These are phyloP conservation scores for Drosophila pallidifrons DNA, from an alignment of 1,140 invertebrate genomes.

Conservation along the genomic window DNA sequence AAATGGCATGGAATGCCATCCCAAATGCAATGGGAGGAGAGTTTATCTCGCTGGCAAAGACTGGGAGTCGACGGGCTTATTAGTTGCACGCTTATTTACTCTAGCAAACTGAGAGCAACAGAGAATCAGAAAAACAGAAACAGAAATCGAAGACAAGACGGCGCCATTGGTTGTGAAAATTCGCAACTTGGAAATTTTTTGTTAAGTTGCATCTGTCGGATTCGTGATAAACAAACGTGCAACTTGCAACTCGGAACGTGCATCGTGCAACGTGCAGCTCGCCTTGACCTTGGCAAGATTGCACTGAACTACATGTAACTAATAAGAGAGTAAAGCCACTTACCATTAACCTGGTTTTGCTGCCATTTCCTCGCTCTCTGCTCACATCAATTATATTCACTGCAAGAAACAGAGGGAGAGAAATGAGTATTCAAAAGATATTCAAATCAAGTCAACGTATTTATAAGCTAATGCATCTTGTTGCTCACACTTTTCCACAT, in stretches of 20 bases:
- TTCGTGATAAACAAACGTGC: conserved; percentile 31
- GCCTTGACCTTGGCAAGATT: conserved; percentile 30
- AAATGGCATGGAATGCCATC: conserved; percentile 27
- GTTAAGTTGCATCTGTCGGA: conserved; percentile 6
- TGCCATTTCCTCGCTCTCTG: neutral
- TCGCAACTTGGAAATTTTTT: conserved; percentile 49
- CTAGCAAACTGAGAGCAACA: conserved; percentile 35
- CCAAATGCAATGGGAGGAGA: conserved; percentile 13
- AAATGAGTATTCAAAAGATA: neutral
- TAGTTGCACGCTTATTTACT: conserved; percentile 78
- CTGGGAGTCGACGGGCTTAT: conserved; percentile 44
- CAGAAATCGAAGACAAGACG: conserved; percentile 45
- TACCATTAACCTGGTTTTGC: conserved; percentile 1
- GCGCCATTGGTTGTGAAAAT: conserved; percentile 63
- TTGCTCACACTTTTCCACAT: neutral
- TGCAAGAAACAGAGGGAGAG: neutral
- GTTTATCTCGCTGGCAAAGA: conserved; percentile 18
- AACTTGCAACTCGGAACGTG: too few relatives aligned
- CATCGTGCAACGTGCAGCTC: neutral
- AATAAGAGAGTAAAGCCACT: conserved; percentile 8
- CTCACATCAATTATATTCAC: neutral
- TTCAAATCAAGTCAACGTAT: neutral
- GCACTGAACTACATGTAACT: neutral
- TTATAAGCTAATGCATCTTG: neutral
- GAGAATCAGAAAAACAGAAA: conserved; percentile 5